phyloP scores from a whole-genome alignment of 2,797 vertebrate genomes.

The Sarcophilus harrisii region DNA sequence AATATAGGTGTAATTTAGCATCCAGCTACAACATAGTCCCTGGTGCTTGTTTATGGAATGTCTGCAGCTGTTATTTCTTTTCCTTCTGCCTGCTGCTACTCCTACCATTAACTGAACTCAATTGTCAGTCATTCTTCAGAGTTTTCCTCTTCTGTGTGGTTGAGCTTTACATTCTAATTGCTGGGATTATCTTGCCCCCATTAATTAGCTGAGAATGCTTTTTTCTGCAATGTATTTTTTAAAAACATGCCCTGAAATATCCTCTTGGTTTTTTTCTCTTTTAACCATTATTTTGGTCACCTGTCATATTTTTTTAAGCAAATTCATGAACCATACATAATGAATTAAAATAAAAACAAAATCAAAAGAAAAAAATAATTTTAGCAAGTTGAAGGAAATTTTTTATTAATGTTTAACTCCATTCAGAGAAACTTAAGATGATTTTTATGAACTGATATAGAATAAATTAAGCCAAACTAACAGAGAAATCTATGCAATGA shows the following conservation, averaged over 20 bases:
- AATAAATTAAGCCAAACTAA: neutral
- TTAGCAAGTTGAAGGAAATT: neutral
- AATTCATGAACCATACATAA: neutral
- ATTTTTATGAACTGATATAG: neutral
- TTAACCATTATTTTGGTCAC: neutral
- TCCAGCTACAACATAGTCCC: conserved; percentile 47
- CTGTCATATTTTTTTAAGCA: conserved; percentile 9
- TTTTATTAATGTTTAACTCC: conserved; percentile 21
- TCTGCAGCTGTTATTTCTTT: conserved; percentile 69
- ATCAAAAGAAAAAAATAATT: neutral
- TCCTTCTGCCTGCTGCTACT: conserved; percentile 57
- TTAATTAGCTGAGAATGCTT: conserved; percentile 56
- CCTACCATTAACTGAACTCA: conserved; percentile 56
- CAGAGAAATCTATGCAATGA: neutral
- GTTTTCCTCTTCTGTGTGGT: conserved; percentile 55
- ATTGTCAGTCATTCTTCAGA: conserved; percentile 35
- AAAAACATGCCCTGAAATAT: conserved; percentile 39
- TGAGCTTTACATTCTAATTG: conserved; percentile 64
- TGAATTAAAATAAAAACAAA: conserved; percentile 29
- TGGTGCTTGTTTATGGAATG: conserved; percentile 59
- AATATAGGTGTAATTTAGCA: conserved; percentile 72
- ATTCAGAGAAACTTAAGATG: neutral
- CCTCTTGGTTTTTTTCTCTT: conserved; percentile 54
- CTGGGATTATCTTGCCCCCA: conserved; percentile 51
- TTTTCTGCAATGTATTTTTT: conserved; percentile 11